Conservation (phyloP, 2,113 vertebrate genomes). For the Dicerorhinus sumatrensis region DNA sequence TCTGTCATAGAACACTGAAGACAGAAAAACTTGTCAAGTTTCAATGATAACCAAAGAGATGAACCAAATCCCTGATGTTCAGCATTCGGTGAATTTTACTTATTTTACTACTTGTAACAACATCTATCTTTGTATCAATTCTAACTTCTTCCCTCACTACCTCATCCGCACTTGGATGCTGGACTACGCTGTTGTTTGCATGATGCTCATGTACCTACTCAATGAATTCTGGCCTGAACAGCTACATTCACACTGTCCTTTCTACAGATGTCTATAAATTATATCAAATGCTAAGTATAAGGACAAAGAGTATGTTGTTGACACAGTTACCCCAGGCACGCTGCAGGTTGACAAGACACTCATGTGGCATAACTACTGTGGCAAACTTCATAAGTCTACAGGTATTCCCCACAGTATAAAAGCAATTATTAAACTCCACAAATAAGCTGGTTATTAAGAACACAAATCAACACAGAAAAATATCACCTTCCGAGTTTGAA, state of each 20-base stretch:
- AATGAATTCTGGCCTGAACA: background rate
- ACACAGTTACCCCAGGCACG: background rate
- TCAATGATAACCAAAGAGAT: conserved; percentile 80
- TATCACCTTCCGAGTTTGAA: background rate
- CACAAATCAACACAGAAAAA: background rate
- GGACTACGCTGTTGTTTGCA: conserved; percentile 58
- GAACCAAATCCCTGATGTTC: conserved; percentile 74
- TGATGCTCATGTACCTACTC: background rate
- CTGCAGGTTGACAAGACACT: background rate
- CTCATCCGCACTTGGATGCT: conserved; percentile 54
- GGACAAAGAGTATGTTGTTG: background rate
- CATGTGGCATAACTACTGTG: background rate
- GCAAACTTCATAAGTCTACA: background rate
- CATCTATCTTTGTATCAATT: conserved; percentile 67
- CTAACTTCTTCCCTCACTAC: conserved; percentile 41
- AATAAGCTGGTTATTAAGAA: background rate
- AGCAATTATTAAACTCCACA: background rate
- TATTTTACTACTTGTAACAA: conserved; percentile 70
- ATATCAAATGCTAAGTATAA: background rate
- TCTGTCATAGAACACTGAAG: conserved; percentile 74
- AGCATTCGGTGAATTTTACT: conserved; percentile 74
- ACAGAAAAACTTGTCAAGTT: conserved; percentile 77
- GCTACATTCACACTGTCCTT: background rate
- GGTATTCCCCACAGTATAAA: background rate
- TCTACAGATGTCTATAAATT: background rate